These are phyloP conservation scores for Paracanthobrama guichenoti DNA, from an alignment of 2,113 vertebrate genomes.

Conservation along the genomic window DNA sequence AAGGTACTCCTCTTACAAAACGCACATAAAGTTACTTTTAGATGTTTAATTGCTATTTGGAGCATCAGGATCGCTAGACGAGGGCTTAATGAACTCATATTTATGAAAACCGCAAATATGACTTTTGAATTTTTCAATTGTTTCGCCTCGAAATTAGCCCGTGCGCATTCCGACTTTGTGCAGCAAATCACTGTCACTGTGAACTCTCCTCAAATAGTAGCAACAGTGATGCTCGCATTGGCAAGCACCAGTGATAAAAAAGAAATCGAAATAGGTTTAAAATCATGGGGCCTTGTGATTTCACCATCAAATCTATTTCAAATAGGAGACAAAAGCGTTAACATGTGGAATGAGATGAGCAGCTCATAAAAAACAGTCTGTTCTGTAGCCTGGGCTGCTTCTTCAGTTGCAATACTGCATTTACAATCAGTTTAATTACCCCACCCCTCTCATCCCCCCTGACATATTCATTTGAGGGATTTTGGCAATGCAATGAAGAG, in stretches of 20 bases:
- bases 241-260: background rate
- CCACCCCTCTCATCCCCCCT: conserved; percentile 72
- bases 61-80: too few relatives aligned
- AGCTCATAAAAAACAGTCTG: conserved; percentile 67
- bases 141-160: too few relatives aligned
- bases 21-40: too few relatives aligned
- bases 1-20: too few relatives aligned
- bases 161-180: background rate
- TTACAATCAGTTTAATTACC: conserved; percentile 78
- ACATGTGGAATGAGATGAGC: conserved; percentile 22
- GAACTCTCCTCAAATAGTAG: background rate
- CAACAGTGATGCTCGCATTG: background rate
- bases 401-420: conserved; percentile 63
- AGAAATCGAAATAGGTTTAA: background rate
- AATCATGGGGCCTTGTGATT: background rate
- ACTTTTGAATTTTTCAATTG: too few relatives aligned
- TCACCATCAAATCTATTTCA: background rate
- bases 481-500: conserved; percentile 62
- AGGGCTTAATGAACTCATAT: too few relatives aligned
- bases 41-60: too few relatives aligned
- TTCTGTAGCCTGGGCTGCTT: conserved; percentile 74
- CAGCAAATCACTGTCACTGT: background rate
- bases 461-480: conserved; percentile 82
- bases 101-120: too few relatives aligned
- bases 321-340: conserved; percentile 31